phyloP scores from a whole-genome alignment of 1,140 invertebrate genomes.

The Macrosteles quadrilineatus region DNA sequence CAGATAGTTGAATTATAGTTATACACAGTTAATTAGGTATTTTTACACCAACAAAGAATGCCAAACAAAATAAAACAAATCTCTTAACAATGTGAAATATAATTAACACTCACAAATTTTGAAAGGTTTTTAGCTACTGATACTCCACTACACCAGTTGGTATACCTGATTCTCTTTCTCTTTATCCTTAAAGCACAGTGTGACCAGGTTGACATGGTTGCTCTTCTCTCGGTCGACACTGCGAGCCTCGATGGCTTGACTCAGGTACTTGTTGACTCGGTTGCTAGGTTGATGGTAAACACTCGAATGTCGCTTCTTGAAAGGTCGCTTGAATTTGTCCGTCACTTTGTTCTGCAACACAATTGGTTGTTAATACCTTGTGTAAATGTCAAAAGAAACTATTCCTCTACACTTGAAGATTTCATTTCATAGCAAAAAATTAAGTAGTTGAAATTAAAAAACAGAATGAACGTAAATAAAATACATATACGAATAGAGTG shows the following conservation, averaged over 20 bases:
- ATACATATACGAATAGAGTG: background rate
- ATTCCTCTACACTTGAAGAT: background rate
- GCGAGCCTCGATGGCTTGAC: conserved; percentile 87
- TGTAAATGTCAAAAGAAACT: background rate
- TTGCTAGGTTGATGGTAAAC: conserved; percentile 84
- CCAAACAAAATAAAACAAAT: too few species aligned
- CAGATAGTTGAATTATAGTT: too few species aligned
- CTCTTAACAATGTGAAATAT: too few species aligned
- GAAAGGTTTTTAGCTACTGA: too few species aligned
- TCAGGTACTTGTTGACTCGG: conserved; percentile 87
- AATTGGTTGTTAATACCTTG: background rate
- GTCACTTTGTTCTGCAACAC: conserved; percentile 71
- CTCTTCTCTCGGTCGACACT: conserved; percentile 87
- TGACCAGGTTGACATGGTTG: conserved; percentile 81
- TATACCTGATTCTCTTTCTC: conserved; percentile 77
- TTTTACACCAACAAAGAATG: too few species aligned
- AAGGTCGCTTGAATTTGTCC: conserved; percentile 83
- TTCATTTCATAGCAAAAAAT: too few species aligned
- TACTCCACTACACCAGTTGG: too few species aligned
- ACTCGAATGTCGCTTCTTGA: conserved; percentile 84
- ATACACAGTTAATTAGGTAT: too few species aligned
- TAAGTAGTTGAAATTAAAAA: too few species aligned
- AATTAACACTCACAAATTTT: too few species aligned
- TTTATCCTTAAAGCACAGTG: conserved; percentile 80
- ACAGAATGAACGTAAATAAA: background rate